Percentiles rank a stretch among this genome's conserved stretches.
These are phyloP conservation scores for Scytalopus superciliaris DNA, from an alignment of 2,113 vertebrate genomes.

Conservation along the genomic window DNA sequence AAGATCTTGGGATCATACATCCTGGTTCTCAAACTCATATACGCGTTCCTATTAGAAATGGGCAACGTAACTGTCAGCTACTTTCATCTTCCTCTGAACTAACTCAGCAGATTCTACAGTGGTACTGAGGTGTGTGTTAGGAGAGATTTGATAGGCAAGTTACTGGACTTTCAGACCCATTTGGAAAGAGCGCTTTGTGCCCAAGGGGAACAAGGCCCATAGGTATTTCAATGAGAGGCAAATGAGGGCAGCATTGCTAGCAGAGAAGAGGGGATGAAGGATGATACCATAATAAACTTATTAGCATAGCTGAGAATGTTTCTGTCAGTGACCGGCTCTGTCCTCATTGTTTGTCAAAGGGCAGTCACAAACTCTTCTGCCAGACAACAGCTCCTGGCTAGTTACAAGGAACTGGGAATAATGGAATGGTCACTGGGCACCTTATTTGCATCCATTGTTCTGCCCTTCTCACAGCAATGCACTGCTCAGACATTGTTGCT, in stretches of 20 bases:
- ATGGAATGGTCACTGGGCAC: not conserved
- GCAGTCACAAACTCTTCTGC: not conserved
- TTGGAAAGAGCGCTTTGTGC: not conserved
- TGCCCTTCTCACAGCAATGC: not conserved
- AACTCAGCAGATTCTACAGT: not conserved
- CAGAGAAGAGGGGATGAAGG: not conserved
- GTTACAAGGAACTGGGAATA: not conserved
- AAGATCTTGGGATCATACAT: not conserved
- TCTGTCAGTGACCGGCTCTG: not conserved
- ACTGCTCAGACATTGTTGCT: not conserved
- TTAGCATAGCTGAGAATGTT: not conserved
- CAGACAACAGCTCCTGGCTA: not conserved
- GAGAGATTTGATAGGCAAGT: not conserved
- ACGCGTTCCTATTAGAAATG: not conserved
- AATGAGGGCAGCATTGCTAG: not conserved
- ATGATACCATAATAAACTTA: not conserved
- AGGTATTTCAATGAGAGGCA: not conserved
- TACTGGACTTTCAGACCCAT: not conserved
- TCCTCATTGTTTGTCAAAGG: not conserved
- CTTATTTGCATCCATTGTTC: not conserved
- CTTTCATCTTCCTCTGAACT: not conserved
- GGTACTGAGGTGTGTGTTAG: rapidly evolving
- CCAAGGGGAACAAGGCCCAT: not conserved
- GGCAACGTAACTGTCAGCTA: not conserved
- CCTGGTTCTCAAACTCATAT: not conserved